phyloP scores from a whole-genome alignment of 2,888 invertebrate genomes.

The Acrocyrtus sp. region DNA sequence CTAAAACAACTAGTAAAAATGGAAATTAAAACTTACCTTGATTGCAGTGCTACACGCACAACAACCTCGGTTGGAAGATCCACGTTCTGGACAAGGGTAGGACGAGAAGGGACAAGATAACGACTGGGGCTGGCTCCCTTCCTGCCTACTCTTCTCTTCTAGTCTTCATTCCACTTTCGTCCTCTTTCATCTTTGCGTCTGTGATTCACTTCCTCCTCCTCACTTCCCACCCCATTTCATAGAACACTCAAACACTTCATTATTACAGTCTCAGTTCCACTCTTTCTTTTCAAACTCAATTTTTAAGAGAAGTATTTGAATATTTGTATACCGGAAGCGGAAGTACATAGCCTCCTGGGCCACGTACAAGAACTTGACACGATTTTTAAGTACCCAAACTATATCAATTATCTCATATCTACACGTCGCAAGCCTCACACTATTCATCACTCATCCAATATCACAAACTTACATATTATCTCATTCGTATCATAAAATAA shows the following conservation, averaged over 20 bases:
- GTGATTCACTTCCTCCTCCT: constrained; percentile 44
- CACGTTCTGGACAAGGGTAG: constrained; percentile 80
- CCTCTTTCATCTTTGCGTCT: constrained; percentile 35
- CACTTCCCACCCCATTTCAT: constrained; percentile 24
- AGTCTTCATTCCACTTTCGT: constrained; percentile 30
- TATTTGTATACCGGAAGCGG: too few relatives aligned
- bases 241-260: constrained; percentile 12
- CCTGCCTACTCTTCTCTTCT: constrained; percentile 16
- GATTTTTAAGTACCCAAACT: too few relatives aligned
- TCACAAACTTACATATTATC: constrained; percentile 50
- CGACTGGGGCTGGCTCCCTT: constrained; percentile 12
- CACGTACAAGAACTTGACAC: too few relatives aligned
- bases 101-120: constrained; percentile 39
- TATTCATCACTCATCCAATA: too few relatives aligned
- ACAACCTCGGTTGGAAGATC: constrained; percentile 92
- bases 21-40: constrained; percentile 64
- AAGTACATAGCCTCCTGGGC: too few relatives aligned
- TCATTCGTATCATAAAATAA: constrained; percentile 45
- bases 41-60: constrained; percentile 88
- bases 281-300: constrained; percentile 21
- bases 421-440: too few relatives aligned
- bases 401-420: too few relatives aligned
- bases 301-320: too few relatives aligned
- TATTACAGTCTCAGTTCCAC: not conserved
- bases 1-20: not conserved